phyloP scores from a whole-genome alignment of 2,797 vertebrate genomes.

The Florisuga fusca region DNA sequence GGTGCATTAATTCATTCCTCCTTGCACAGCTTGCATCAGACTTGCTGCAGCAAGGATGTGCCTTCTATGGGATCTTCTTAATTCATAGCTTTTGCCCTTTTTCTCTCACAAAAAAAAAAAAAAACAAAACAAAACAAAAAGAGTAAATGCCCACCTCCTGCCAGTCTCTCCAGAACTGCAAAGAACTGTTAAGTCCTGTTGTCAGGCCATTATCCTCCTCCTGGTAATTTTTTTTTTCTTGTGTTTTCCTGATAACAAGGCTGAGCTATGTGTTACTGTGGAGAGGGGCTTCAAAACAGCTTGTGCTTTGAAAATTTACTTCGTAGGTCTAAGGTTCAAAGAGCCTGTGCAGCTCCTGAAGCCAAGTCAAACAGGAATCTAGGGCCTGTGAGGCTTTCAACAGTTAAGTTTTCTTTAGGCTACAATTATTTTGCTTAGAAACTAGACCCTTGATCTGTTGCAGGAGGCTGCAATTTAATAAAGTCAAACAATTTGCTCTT shows the following conservation, averaged over 20 bases:
- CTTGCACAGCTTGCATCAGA: not conserved
- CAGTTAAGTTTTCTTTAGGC: conserved; percentile 50
- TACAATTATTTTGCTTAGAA: conserved; percentile 46
- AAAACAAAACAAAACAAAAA: not conserved
- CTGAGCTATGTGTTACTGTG: not conserved
- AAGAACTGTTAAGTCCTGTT: not conserved
- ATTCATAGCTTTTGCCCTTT: not conserved
- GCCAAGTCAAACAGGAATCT: conserved; percentile 30
- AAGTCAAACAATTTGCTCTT: conserved; percentile 60
- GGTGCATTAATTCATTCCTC: not conserved
- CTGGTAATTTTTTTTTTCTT: not conserved
- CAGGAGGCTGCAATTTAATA: conserved; percentile 39
- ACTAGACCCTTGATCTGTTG: conserved; percentile 28
- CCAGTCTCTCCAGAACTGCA: not conserved
- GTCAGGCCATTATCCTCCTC: not conserved
- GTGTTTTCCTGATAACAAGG: not conserved
- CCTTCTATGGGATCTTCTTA: not conserved
- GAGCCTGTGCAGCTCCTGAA: not conserved
- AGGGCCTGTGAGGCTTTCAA: not conserved
- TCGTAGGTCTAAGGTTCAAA: not conserved
- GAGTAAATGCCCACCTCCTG: not conserved
- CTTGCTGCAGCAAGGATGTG: not conserved
- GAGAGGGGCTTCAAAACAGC: not conserved
- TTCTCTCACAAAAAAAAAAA: not conserved
- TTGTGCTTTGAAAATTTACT: conserved; percentile 18